Evolutionary conservation across 2,797 vertebrate species (phyloP).

Genomic region (Falco novaeseelandiae): DNA sequence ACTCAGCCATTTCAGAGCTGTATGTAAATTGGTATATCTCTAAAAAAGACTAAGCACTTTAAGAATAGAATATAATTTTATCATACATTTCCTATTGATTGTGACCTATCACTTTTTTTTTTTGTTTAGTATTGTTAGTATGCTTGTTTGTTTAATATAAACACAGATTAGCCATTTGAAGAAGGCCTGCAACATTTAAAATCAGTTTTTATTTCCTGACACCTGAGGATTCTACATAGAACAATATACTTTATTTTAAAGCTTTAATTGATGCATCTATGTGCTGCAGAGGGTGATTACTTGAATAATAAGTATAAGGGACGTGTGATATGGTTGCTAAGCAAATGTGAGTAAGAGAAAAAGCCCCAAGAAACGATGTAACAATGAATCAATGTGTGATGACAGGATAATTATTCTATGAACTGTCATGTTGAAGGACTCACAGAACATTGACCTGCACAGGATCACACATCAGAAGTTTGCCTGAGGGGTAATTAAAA

Average conservation of each 20-base stretch:
- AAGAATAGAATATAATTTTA: slow-evolving; percentile 68
- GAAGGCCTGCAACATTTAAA: slow-evolving; percentile 1
- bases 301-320: slow-evolving; percentile 67
- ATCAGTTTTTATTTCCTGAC: slow-evolving; percentile 60
- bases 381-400: slow-evolving; percentile 66
- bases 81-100: slow-evolving; percentile 40
- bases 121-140: slow-evolving; percentile 36
- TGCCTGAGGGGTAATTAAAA: slow-evolving; percentile 76
- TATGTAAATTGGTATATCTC: slow-evolving; percentile 11
- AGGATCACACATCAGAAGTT: slow-evolving; percentile 48
- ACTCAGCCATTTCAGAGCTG: background rate
- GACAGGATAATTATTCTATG: slow-evolving; percentile 68
- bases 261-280: slow-evolving; percentile 72
- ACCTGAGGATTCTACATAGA: slow-evolving; percentile 67
- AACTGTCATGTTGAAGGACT: slow-evolving; percentile 72
- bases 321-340: slow-evolving; percentile 63
- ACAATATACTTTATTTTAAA: slow-evolving; percentile 68
- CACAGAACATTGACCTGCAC: slow-evolving; percentile 63
- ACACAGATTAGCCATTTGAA: slow-evolving; percentile 63
- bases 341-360: slow-evolving; percentile 55
- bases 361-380: slow-evolving; percentile 56
- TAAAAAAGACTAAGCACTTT: slow-evolving; percentile 42
- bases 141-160: slow-evolving; percentile 47
- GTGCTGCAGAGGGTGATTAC: slow-evolving; percentile 63
- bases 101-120: slow-evolving; percentile 46